Base-by-base conservation (phyloP, 2,113 vertebrate genomes). In the Phasianus colchicus region DNA sequence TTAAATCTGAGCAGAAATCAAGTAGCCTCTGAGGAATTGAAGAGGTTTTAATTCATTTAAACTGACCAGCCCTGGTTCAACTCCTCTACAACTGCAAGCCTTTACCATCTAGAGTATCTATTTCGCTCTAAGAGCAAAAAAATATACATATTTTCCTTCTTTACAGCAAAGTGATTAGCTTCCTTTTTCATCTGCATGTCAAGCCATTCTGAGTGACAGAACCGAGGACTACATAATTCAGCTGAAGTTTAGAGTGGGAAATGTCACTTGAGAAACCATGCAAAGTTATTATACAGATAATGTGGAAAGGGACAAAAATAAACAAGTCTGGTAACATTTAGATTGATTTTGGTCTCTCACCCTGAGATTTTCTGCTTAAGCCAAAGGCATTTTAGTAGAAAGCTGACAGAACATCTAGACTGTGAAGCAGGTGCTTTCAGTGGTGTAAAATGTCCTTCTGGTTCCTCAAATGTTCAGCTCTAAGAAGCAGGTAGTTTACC, bases 21-120 rank as follows among this genome's bases (percentile, higher is more conserved):
- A 93, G 84, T 95, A 70, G 65, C 57, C 92, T 94, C 88, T 1
- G 3, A 92, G 94, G 94, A 96, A 93, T 94, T 93, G 77, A 71
- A 94, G 24, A 14, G 74, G 91, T 72, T 93, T 95, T 94, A 88
- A 93, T 88, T 96, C 82, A 94, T 93, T 96, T 92, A 96, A 89
- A 92, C 81, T 89, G 89, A 95, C 65, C 73, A 74, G 70, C 11
- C 50, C 65, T 95, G 58, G 73, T 93, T 95, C 91, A 92, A 80
- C 63, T 88, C 42, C 82, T 95, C 83, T 64, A 72, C 3, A 2
- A 8, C 24, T 92, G 58, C 19, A 29, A 88, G 87, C 18, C 84
- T 95, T 91, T 90, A 73, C 81, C 75, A 92, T 94, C 70, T 75
- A 92, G 81, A 55, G 67, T 92, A 93, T 93, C 79, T 70, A 72